phyloP scores from a whole-genome alignment of 2,888 invertebrate genomes.

The Cephalotes varians region DNA sequence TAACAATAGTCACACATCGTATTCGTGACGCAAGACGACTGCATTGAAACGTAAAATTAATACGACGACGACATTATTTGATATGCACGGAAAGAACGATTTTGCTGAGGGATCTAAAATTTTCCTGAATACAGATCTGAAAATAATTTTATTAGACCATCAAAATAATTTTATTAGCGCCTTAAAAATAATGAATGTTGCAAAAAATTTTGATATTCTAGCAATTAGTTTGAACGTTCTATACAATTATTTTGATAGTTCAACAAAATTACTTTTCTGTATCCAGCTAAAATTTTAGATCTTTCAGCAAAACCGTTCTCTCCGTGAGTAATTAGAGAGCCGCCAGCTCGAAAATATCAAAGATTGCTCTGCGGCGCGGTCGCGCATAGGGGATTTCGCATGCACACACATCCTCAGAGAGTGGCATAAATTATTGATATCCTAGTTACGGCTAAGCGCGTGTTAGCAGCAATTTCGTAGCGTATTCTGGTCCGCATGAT shows the following conservation, averaged over 20 bases:
- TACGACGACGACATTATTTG: background rate
- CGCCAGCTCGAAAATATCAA: constrained; percentile 8
- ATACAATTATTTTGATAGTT: too few relatives aligned
- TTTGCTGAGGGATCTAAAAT: too few relatives aligned
- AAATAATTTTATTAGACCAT: too few relatives aligned
- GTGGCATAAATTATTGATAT: constrained; percentile 38
- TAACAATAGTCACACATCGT: background rate
- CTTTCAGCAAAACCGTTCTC: too few relatives aligned
- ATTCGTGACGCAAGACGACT: background rate
- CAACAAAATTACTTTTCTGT: too few relatives aligned
- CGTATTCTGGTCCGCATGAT: constrained; percentile 33
- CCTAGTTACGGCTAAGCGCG: constrained; percentile 28
- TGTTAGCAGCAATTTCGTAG: constrained; percentile 35
- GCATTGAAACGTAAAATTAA: background rate
- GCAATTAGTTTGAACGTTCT: too few relatives aligned
- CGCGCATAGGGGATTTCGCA: background rate
- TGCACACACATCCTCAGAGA: constrained; percentile 4
- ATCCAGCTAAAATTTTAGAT: too few relatives aligned
- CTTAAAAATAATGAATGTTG: too few relatives aligned
- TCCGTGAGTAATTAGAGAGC: background rate
- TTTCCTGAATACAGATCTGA: too few relatives aligned
- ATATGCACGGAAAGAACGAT: too few relatives aligned
- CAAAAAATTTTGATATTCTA: too few relatives aligned
- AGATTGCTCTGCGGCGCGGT: background rate
- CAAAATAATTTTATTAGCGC: too few relatives aligned